phyloP scores from a whole-genome alignment of 2,888 invertebrate genomes.

The Syritta pipiens region DNA sequence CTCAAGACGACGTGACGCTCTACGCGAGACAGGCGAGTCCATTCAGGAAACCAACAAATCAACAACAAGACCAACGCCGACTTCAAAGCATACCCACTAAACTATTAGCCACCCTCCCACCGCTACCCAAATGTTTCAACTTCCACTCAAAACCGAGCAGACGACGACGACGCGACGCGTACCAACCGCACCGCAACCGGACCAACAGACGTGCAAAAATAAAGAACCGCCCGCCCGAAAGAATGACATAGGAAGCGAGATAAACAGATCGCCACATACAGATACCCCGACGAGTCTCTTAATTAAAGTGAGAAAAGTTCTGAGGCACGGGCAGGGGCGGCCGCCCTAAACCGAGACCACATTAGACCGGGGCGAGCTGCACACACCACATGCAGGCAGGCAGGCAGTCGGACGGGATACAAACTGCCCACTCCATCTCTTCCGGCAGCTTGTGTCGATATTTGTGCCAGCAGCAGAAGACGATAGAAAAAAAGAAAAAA shows the following conservation, averaged over 20 bases:
- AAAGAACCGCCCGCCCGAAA: conserved; percentile 64
- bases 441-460: conserved; percentile 67
- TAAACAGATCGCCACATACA: conserved; percentile 62
- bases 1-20: conserved; percentile 33
- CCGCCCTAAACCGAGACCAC: conserved; percentile 13
- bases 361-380: conserved; percentile 32
- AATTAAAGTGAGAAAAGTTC: conserved; percentile 67
- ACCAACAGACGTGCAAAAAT: conserved; percentile 52
- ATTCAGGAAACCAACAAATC: conserved; percentile 22
- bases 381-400: conserved; percentile 21
- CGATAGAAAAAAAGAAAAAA: conserved; percentile 22
- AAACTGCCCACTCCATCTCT: conserved; percentile 67
- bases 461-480: conserved; percentile 48
- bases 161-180: conserved; percentile 20
- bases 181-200: conserved; percentile 1
- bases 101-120: conserved; percentile 4
- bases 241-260: conserved; percentile 67
- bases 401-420: conserved; percentile 34
- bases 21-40: conserved; percentile 16
- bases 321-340: conserved; percentile 34
- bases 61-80: conserved; percentile 29
- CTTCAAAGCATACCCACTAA: conserved; percentile 43
- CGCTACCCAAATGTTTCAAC: conserved; percentile 48
- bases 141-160: conserved; percentile 29
- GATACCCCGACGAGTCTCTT: conserved; percentile 65